These are phyloP conservation scores for Psilanteris sp. DNA, from an alignment of 1,140 invertebrate species.

Conservation along the genomic window DNA sequence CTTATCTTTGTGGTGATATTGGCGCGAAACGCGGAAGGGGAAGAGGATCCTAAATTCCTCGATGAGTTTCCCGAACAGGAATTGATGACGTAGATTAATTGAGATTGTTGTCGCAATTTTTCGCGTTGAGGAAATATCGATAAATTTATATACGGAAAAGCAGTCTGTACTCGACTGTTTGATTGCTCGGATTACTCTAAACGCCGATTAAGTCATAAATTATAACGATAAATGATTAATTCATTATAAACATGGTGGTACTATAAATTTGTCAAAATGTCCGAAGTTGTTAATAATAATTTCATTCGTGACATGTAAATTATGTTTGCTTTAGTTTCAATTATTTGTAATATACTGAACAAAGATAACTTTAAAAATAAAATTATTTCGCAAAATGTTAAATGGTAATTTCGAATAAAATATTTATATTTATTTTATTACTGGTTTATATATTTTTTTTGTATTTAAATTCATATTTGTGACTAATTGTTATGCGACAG, in stretches of 20 bases:
- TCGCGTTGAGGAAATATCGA: slow-evolving; percentile 19
- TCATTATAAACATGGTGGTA: slow-evolving; percentile 8
- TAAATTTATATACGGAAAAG: slow-evolving; percentile 26
- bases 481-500: too few relatives aligned
- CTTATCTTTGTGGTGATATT: slow-evolving; percentile 41
- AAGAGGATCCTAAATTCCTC: slow-evolving; percentile 37
- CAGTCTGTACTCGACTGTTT: background rate
- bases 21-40: slow-evolving; percentile 33
- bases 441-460: too few relatives aligned
- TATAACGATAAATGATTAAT: slow-evolving; percentile 33
- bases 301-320: too few relatives aligned
- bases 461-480: too few relatives aligned
- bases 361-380: too few relatives aligned
- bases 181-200: background rate
- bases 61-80: slow-evolving; percentile 36
- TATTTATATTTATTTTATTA: too few relatives aligned
- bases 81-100: slow-evolving; percentile 55
- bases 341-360: too few relatives aligned
- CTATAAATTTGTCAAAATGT: too few relatives aligned
- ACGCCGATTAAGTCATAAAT: slow-evolving; percentile 9
- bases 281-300: too few relatives aligned
- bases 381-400: too few relatives aligned
- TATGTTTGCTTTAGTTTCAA: too few relatives aligned
- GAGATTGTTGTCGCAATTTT: slow-evolving; percentile 50
- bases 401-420: too few relatives aligned